Base-by-base conservation (phyloP, 2,113 vertebrate genomes). In the Myotis yumanensis region DNA sequence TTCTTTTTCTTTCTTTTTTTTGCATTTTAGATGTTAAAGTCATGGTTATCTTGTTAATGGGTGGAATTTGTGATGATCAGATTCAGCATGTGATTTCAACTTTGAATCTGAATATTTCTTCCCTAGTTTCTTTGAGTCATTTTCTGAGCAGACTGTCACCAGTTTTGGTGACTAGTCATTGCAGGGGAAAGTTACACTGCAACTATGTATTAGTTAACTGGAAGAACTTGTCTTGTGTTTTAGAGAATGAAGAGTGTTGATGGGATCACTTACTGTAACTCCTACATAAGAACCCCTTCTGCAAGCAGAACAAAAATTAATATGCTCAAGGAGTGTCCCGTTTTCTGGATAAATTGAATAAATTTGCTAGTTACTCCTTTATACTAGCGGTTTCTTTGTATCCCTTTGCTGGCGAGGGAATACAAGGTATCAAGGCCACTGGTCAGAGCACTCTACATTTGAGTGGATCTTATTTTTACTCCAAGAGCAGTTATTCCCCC, bases 361-460 rank as follows among this genome's bases (percentile, higher is more conserved):
- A 94, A 90, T 66, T 94, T 97, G 86, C 94, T 97, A 92, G 97
- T 97, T 94, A 97, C 90, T 97, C 91, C 94, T 97, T 97, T 95
- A 96, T 95, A 97, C 96, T 95, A 93, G 93, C 80, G 17, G 22
- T 95, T 82, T 94, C 89, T 71, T 68, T 97, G 97, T 95, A 82
- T 97, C 96, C 96, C 97, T 98, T 98, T 98, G 98, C 98, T 98
- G 98, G 98, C 98, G 97, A 98, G 98, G 97, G 97, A 97, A 94
- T 98, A 96, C 88, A 85, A 90, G 43, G 86, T 86, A 77, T 96
- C 83, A 90, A 96, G 91, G 96, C 77, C 87, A 83, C 90, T 95
- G 96, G 86, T 96, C 93, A 46, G 40, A 97, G 76, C 86, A 97
- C 62, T 94, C 95, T 52, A 96, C 95, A 97, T 95, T 96, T 57